A percentile compares a stretch with the other conserved stretches of the same genome.
Evolutionary conservation across 1,140 invertebrate species (phyloP).

Genomic region (Tetramorium alpestre): DNA sequence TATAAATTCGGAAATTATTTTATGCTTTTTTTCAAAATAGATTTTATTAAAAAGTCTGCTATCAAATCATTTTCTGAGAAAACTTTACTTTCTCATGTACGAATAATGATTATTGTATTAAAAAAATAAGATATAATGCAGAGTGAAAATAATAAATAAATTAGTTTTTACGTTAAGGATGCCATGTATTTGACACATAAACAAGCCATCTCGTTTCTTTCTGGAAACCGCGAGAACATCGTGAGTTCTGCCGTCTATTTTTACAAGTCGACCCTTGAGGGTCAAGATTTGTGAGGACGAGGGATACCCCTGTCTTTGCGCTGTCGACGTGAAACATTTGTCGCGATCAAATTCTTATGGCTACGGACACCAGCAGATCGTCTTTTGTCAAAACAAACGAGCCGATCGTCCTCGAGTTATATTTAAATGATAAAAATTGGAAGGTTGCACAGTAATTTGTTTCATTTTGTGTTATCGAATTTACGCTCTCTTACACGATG

Average conservation of each 20-base stretch:
- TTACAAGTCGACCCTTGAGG: slow-evolving; percentile 45
- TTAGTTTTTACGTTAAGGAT: not conserved
- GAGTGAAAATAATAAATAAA: not conserved
- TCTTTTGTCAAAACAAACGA: slow-evolving; percentile 49
- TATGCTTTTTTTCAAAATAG: not conserved
- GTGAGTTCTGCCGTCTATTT: slow-evolving; percentile 38
- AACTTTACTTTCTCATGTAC: not conserved
- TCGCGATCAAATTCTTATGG: slow-evolving; percentile 26
- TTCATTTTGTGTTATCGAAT: not conserved
- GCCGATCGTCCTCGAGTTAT: slow-evolving; percentile 10
- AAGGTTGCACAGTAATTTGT: not conserved
- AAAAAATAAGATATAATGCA: not conserved
- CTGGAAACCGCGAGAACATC: slow-evolving; percentile 33
- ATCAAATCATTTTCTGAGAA: not conserved
- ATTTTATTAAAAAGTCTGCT: not conserved
- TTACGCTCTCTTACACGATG: not conserved
- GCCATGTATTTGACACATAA: not conserved
- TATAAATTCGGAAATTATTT: slow-evolving; percentile 2
- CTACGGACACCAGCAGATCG: not conserved
- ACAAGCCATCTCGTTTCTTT: slow-evolving; percentile 16
- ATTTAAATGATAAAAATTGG: slow-evolving; percentile 10
- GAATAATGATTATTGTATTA: not conserved
- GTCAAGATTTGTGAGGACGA: slow-evolving; percentile 50
- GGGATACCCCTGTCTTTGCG: slow-evolving; percentile 11
- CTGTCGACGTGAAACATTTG: slow-evolving; percentile 54